These are phyloP conservation scores for Parochlus steinenii DNA, from an alignment of 2,888 invertebrate species.

Conservation along the genomic window DNA sequence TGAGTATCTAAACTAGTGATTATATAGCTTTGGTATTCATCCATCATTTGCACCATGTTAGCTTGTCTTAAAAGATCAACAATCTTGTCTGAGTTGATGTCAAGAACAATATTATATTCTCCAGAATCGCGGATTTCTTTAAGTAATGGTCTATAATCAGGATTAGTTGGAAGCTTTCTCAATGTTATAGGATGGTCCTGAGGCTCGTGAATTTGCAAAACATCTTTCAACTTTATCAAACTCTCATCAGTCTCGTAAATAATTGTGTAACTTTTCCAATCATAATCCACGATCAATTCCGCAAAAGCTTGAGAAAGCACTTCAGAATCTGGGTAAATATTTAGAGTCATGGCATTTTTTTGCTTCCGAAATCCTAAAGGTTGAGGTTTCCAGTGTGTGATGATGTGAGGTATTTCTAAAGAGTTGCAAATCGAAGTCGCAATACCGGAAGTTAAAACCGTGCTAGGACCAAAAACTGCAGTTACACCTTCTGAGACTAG, in stretches of 20 bases:
- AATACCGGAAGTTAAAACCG: conserved; percentile 10
- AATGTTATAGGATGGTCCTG: conserved; percentile 44
- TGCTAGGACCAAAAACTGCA: conserved; percentile 42
- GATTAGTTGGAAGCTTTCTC: conserved; percentile 34
- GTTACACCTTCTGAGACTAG: conserved; percentile 46
- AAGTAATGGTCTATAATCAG: conserved; percentile 42
- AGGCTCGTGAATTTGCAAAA: conserved; percentile 47
- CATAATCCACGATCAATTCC: conserved; percentile 45
- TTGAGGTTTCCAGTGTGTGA: conserved; percentile 36
- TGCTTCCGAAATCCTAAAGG: conserved; percentile 13
- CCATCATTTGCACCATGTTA: conserved; percentile 54
- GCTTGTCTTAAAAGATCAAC: conserved; percentile 47
- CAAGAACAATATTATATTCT: conserved; percentile 50
- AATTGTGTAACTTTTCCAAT: conserved; percentile 39
- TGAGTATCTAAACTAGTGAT: conserved; percentile 42
- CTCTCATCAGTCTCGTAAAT: conserved; percentile 25
- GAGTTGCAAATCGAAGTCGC: conserved; percentile 35
- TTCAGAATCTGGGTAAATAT: conserved; percentile 44
- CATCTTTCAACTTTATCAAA: conserved; percentile 51
- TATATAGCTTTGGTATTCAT: conserved; percentile 40
- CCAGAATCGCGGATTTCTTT: conserved; percentile 49
- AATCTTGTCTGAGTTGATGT: conserved; percentile 46
- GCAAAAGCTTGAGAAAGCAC: conserved; percentile 46
- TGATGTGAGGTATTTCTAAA: conserved; percentile 38
- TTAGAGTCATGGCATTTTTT: conserved; percentile 35